These are phyloP conservation scores for Lithosia quadra DNA, from an alignment of 2,888 invertebrate species.

Conservation along the genomic window DNA sequence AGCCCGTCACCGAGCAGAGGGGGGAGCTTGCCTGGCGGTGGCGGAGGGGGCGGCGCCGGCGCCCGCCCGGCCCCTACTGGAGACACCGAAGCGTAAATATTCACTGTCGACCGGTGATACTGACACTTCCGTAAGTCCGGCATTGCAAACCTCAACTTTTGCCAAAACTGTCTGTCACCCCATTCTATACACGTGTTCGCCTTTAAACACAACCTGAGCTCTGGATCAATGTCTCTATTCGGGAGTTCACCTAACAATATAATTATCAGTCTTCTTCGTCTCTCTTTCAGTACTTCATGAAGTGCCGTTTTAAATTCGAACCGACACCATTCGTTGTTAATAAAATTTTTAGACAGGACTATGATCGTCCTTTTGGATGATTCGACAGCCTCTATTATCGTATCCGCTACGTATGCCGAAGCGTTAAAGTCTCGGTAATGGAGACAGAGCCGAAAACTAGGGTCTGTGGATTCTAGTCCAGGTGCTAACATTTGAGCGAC, in stretches of 20 bases:
- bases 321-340: slow-evolving; percentile 97
- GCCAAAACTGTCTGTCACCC: slow-evolving; percentile 99
- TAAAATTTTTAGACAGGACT: slow-evolving; percentile 96
- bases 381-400: slow-evolving; percentile 96
- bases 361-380: slow-evolving; percentile 96
- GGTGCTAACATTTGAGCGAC: slow-evolving; percentile 96
- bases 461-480: slow-evolving; percentile 93
- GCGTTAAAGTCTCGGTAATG: slow-evolving; percentile 97
- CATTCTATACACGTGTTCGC: slow-evolving; percentile 97
- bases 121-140: slow-evolving; percentile 91
- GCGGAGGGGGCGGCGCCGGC: slow-evolving; percentile 88
- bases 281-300: slow-evolving; percentile 95
- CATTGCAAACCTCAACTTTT: slow-evolving; percentile 96
- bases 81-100: slow-evolving; percentile 90
- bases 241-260: slow-evolving; percentile 96
- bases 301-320: slow-evolving; percentile 98
- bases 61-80: slow-evolving; percentile 86
- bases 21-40: slow-evolving; percentile 88
- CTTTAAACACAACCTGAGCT: slow-evolving; percentile 95
- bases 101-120: slow-evolving; percentile 89
- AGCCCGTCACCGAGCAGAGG: slow-evolving; percentile 85
- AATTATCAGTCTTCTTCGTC: slow-evolving; percentile 95
- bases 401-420: slow-evolving; percentile 95
- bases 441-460: slow-evolving; percentile 94
- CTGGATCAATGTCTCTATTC: slow-evolving; percentile 95